These are phyloP conservation scores for Pangasius larnaudii DNA, from an alignment of 2,797 vertebrate genomes.

Conservation along the genomic window DNA sequence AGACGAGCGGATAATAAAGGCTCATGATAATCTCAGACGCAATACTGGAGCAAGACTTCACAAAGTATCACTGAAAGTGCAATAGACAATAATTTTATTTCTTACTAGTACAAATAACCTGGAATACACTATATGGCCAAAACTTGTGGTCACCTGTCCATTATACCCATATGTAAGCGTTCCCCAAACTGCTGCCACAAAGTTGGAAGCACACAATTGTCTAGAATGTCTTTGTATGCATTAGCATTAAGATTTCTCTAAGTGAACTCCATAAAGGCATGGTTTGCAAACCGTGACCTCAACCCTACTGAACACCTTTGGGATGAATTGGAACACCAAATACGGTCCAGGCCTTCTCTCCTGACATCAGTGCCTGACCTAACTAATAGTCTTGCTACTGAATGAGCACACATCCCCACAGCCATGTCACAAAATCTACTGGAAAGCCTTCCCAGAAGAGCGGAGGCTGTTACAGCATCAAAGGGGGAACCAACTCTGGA, in stretches of 20 bases:
- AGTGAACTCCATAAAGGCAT: neutral
- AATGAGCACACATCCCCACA: slow-evolving; percentile 1
- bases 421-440: neutral
- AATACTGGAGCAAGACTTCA: neutral
- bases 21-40: neutral
- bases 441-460: neutral
- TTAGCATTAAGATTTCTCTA: neutral
- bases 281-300: neutral
- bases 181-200: neutral
- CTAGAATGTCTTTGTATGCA: neutral
- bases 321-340: neutral
- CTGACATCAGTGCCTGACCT: neutral
- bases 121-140: neutral
- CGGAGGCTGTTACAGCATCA: neutral
- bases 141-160: neutral
- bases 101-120: neutral
- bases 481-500: neutral
- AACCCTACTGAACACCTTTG: neutral
- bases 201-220: neutral
- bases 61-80: neutral
- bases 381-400: neutral
- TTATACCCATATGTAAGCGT: neutral
- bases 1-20: neutral
- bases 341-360: neutral
- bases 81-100: neutral